A percentile compares a stretch with the other conserved stretches of the same genome.
Conservation (phyloP, 1,140 invertebrate species). For the Cyclina sinensis region DNA sequence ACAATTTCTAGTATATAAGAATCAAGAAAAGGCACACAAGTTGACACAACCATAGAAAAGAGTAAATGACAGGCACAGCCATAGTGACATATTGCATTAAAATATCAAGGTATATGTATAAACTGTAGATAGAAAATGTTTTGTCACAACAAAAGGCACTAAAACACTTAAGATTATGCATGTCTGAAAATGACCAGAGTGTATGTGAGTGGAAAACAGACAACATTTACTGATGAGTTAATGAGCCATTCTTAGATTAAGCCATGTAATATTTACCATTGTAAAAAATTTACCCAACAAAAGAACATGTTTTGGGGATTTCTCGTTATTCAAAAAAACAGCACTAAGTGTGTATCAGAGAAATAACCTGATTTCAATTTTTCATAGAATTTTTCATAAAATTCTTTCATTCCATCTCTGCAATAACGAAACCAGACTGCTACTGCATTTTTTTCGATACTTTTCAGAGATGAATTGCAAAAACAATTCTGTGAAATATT, state of each 20-base stretch:
- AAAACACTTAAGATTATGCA: background rate
- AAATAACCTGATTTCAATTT: background rate
- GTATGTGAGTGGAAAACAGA: background rate
- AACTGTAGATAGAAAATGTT: background rate
- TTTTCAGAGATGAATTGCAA: background rate
- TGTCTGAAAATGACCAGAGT: background rate
- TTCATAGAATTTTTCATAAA: background rate
- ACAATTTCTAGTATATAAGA: background rate
- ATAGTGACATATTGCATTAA: background rate
- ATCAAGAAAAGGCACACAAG: background rate
- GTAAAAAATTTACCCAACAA: background rate
- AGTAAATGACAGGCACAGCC: background rate
- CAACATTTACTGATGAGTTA: background rate
- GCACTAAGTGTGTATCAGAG: background rate
- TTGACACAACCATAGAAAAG: background rate
- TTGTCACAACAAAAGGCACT: slow-evolving; percentile 2
- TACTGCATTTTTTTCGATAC: background rate
- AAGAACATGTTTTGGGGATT: background rate
- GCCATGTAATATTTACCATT: background rate
- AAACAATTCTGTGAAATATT: background rate
- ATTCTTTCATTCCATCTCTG: background rate
- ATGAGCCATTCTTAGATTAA: background rate
- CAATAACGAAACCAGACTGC: no score
- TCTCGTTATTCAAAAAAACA: background rate
- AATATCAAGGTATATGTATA: background rate